Evolutionary conservation across 1,140 invertebrate genomes (phyloP).

Genomic region (Zelostemma sp.): DNA sequence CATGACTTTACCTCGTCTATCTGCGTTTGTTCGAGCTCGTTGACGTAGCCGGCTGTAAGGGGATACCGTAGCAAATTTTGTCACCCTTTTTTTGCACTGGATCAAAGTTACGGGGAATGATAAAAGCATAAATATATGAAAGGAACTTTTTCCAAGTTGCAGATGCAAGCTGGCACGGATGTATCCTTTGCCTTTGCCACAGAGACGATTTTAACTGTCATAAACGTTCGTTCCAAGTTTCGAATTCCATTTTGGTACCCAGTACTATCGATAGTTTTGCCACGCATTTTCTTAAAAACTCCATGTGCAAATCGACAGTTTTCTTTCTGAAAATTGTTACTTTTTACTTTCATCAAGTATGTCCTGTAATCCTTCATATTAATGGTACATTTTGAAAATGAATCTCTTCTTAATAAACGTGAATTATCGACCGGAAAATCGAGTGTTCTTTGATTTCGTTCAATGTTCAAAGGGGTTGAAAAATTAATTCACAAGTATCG

Average conservation of each 20-base stretch:
- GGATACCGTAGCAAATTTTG: conserved; percentile 17
- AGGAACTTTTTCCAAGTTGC: not conserved
- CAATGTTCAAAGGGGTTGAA: conserved; percentile 37
- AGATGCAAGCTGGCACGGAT: not conserved
- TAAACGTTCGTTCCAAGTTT: not conserved
- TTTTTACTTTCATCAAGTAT: not conserved
- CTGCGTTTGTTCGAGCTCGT: conserved; percentile 31
- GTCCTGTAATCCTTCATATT: not conserved
- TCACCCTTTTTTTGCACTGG: conserved; percentile 2
- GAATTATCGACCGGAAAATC: conserved; percentile 41
- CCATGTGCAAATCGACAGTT: not conserved
- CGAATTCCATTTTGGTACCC: not conserved
- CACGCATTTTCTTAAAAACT: too few species aligned
- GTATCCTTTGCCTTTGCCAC: not conserved
- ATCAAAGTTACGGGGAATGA: not conserved
- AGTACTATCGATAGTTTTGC: too few species aligned
- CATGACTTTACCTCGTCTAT: conserved; percentile 31
- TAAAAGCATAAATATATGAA: too few species aligned
- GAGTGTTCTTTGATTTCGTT: conserved; percentile 32
- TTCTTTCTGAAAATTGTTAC: not conserved
- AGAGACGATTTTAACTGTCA: not conserved
- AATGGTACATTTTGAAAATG: conserved; percentile 47
- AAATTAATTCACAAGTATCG: conserved; percentile 38
- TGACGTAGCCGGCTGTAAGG: conserved; percentile 25
- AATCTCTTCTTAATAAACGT: conserved; percentile 42